These are phyloP conservation scores for Montipora efflorescens DNA, from an alignment of 64 coral and sea anemone species.

Conservation along the genomic window DNA sequence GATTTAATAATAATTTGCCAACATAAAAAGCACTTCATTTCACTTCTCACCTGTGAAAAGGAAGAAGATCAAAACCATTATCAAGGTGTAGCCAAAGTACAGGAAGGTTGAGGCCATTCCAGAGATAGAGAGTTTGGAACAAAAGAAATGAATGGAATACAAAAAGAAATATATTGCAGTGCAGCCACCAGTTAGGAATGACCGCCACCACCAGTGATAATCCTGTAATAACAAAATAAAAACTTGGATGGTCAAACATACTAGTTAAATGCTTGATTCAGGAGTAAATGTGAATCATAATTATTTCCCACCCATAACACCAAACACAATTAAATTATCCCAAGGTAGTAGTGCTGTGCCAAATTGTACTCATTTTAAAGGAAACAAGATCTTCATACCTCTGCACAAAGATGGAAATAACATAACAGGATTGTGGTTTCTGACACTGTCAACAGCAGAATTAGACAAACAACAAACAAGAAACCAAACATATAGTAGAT, in stretches of 20 bases:
- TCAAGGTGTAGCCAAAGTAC: slow-evolving; percentile 97
- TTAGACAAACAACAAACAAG: slow-evolving; percentile 92
- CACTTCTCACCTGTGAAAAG: slow-evolving; percentile 84
- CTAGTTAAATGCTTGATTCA: no score
- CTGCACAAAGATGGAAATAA: slow-evolving; percentile 99
- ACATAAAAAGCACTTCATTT: neutral
- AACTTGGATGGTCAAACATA: no score
- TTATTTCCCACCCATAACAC: no score
- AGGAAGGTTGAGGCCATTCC: slow-evolving; percentile 91
- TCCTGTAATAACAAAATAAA: slow-evolving; percentile 49
- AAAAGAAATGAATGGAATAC: slow-evolving; percentile 97
- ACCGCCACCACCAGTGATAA: slow-evolving; percentile 99
- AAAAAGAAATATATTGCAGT: slow-evolving; percentile 94
- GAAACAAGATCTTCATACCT: slow-evolving; percentile 62
- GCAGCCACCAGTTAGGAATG: slow-evolving; percentile 97
- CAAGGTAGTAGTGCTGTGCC: neutral
- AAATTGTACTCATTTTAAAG: neutral
- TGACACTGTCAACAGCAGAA: slow-evolving; percentile 91
- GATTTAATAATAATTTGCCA: no score
- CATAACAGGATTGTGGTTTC: slow-evolving; percentile 95
- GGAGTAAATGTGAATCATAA: no score
- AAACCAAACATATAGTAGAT: slow-evolving; percentile 99
- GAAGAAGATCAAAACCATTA: slow-evolving; percentile 96
- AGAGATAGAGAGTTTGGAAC: slow-evolving; percentile 84
- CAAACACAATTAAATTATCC: no score